Evolutionary conservation across 2,797 vertebrate genomes (phyloP).

Genomic region (Setipinna tenuifilis): DNA sequence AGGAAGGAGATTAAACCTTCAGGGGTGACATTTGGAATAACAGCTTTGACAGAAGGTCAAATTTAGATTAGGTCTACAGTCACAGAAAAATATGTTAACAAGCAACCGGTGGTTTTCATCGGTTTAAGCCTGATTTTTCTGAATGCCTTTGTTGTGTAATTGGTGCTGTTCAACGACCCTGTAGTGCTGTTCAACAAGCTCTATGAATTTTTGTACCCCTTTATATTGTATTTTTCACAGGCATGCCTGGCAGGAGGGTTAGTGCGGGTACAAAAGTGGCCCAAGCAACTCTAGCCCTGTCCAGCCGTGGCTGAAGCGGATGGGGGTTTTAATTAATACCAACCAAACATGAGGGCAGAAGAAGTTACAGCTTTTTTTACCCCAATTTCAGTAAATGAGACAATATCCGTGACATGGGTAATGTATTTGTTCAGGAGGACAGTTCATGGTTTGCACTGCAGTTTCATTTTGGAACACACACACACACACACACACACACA

Average conservation of each 20-base stretch:
- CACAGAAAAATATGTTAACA: neutral
- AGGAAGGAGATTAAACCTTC: neutral
- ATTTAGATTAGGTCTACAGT: neutral
- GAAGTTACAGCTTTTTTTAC: neutral
- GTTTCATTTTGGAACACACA: neutral
- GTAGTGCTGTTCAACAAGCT: neutral
- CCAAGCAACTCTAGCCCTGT: neutral
- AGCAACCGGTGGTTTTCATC: neutral
- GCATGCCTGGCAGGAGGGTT: neutral
- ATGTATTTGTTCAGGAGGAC: neutral
- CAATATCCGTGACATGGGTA: neutral
- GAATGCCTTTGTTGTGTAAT: neutral
- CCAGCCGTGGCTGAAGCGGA: neutral
- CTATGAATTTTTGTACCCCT: neutral
- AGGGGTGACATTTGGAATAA: neutral
- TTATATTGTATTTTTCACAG: neutral
- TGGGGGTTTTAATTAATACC: neutral
- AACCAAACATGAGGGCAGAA: neutral
- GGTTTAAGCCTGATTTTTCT: neutral
- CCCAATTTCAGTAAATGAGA: slow-evolving; percentile 18
- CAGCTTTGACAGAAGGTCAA: slow-evolving; percentile 3
- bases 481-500: neutral
- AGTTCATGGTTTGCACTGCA: neutral
- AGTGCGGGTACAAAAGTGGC: neutral
- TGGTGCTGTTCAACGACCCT: neutral